Evolutionary conservation across 2,113 vertebrate species (phyloP).

Genomic region (Patagioenas fasciata): DNA sequence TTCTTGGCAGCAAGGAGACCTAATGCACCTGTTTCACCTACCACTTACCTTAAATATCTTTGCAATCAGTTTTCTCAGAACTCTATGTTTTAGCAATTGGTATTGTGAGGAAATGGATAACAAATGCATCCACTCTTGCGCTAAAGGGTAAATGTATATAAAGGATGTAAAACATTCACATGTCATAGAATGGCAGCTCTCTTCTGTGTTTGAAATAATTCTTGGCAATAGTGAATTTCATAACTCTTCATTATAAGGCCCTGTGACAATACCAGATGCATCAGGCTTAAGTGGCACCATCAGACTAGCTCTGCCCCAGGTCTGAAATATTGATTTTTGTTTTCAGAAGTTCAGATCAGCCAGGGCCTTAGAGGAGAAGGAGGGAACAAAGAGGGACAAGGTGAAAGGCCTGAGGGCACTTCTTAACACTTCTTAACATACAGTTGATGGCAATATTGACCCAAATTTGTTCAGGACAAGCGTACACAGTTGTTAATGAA

Average conservation of each 20-base stretch:
- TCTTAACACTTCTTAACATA: background rate
- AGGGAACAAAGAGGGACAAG: background rate
- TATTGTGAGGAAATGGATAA: background rate
- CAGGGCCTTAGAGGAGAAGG: background rate
- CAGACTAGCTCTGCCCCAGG: background rate
- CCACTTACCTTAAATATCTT: background rate
- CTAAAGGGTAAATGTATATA: background rate
- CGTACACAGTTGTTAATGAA: background rate
- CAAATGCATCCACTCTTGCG: background rate
- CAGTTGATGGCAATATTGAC: background rate
- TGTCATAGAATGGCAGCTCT: background rate
- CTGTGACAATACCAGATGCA: background rate
- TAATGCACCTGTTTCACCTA: slow-evolving; percentile 6
- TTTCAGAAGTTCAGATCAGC: background rate
- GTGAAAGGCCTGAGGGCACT: background rate
- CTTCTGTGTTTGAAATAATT: background rate
- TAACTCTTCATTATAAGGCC: background rate
- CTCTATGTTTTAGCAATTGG: background rate
- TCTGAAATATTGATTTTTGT: background rate
- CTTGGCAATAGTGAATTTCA: background rate
- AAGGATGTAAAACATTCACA: background rate
- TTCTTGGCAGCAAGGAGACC: background rate
- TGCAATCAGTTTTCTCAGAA: background rate
- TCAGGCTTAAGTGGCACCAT: background rate
- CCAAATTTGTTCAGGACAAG: background rate